Base-by-base conservation (phyloP, 2,797 vertebrate species). In the Zenarchopterus dispar region DNA sequence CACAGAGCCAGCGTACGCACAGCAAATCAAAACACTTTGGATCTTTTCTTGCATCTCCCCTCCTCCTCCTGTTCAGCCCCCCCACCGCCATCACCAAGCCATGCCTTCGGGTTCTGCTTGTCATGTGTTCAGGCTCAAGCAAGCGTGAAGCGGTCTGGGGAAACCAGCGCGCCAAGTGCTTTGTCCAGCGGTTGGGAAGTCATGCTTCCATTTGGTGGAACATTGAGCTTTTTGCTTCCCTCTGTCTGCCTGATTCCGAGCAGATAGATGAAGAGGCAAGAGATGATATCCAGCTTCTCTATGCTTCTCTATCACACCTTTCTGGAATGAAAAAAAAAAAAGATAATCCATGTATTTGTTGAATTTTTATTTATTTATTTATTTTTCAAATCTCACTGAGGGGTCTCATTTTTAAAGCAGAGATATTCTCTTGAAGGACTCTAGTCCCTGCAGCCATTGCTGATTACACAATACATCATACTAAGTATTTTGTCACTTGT, bases 71-170 rank as follows among this genome's bases (percentile, higher is more conserved):
- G 31, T 77, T 69, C 62, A 50, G 56, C 68, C 47, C 15, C 52
- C 56, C 39, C 55, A 1, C 36, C 31, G 6, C 43, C 21, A 36
- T 50, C 45, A 36, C 23, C 42, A 24, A 46, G 71, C 56, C 56
- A 3, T 56, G 82, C 84, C 88, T 80, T 84, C 46, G 54, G 89
- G 80, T 84, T 86, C 79, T 73, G 75, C 83, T 88, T 74, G 77
- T 90, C 89, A 88, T 88, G 87, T 89, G 89, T 85, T 90, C 82
- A 82, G 79, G 81, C 80, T 90, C 87, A 87, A 88, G 81, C 75
- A 53, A 90, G 88, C 87, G 63, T 87, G 82, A 88, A 88, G 80
- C 28, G 15, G 77, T 58, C 66, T 52, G 67, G 66, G 72, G 76
- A 78, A 78, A 76, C 70, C 65, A 41, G 46, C 44, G 47, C 76